Conservation (phyloP, 1,140 invertebrate species). For the Asobara japonica region DNA sequence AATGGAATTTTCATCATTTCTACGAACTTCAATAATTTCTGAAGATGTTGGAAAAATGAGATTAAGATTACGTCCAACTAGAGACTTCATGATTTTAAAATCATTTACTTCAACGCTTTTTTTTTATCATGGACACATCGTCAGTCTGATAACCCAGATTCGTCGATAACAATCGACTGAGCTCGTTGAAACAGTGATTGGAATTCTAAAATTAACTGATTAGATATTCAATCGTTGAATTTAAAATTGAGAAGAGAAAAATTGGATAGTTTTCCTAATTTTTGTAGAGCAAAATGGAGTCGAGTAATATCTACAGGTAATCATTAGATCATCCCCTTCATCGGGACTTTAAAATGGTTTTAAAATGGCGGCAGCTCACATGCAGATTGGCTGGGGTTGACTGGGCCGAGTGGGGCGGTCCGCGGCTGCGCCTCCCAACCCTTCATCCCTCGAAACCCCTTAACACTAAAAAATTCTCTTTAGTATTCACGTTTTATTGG, state of each 20-base stretch:
- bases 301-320: background rate
- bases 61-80: too few species aligned
- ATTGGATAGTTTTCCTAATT: background rate
- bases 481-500: slow-evolving; percentile 56
- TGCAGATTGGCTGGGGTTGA: slow-evolving; percentile 65
- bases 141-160: background rate
- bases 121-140: background rate
- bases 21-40: too few species aligned
- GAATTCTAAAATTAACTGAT: background rate
- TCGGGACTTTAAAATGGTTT: slow-evolving; percentile 48
- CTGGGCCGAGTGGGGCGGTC: slow-evolving; percentile 51
- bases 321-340: background rate
- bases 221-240: background rate
- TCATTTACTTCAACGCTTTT: background rate
- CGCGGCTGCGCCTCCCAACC: slow-evolving; percentile 59
- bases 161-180: background rate
- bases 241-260: background rate
- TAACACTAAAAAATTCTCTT: slow-evolving; percentile 44
- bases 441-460: slow-evolving; percentile 48
- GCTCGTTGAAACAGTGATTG: background rate
- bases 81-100: background rate
- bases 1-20: background rate
- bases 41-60: too few species aligned
- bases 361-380: slow-evolving; percentile 63
- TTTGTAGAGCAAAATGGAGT: background rate